Evolutionary conservation across 37 sponge, comb jelly and placozoan species (phyloP).

Genomic region (Theonella swinhoei): DNA sequence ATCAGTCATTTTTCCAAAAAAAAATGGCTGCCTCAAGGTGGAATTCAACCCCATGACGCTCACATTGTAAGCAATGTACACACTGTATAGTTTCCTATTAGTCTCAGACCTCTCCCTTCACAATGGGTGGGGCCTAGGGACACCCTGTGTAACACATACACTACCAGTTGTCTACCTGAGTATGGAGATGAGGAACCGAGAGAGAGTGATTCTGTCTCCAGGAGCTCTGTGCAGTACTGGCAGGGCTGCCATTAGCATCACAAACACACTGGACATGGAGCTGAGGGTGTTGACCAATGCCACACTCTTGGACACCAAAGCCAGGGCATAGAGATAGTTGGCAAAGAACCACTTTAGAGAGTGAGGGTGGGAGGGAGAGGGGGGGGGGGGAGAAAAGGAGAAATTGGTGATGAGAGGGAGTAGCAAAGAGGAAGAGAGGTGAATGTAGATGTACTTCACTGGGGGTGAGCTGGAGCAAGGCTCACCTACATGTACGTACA

Average conservation of each 20-base stretch:
- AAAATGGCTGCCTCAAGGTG: too few species aligned
- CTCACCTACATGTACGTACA: too few species aligned
- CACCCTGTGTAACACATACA: too few species aligned
- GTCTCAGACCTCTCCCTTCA: too few species aligned
- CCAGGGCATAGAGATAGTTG: conserved; percentile 81
- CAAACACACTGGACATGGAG: conserved; percentile 80
- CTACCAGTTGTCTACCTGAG: conserved; percentile 64
- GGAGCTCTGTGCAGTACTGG: conserved; percentile 35
- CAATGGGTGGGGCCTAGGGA: too few species aligned
- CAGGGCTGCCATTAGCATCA: conserved; percentile 75
- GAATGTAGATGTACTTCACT: too few species aligned
- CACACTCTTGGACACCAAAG: conserved; percentile 56
- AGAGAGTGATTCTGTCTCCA: conserved; percentile 77
- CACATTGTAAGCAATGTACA: too few species aligned
- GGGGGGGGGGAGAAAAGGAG: neutral
- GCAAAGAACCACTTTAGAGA: conserved; percentile 85
- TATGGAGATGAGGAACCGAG: conserved; percentile 73
- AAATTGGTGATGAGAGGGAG: neutral
- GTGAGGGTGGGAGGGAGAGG: neutral
- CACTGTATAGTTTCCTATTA: too few species aligned
- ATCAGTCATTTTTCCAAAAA: too few species aligned
- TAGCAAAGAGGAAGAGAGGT: too few species aligned
- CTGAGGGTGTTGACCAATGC: conserved; percentile 81
- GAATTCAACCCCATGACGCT: too few species aligned
- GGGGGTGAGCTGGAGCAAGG: too few species aligned